A percentile compares a stretch with the other conserved stretches of the same genome.
phyloP scores from a whole-genome alignment of 2,888 invertebrate genomes.

The Leptinotarsa juncta region DNA sequence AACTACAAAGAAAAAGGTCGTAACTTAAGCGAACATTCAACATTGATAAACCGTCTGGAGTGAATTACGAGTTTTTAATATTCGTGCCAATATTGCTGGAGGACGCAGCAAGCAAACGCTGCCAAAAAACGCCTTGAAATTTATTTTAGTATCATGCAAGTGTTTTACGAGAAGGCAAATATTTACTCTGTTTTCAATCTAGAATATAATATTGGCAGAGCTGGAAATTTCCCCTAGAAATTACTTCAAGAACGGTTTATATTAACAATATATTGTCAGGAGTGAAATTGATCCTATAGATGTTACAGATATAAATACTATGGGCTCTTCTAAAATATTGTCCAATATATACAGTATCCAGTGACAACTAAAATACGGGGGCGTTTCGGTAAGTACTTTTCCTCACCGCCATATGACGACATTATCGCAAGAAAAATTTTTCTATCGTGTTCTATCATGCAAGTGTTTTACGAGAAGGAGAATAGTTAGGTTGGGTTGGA shows the following conservation, averaged over 20 bases:
- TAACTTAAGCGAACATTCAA: constrained; percentile 50
- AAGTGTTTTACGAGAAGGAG: not conserved
- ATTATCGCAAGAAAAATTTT: too few species aligned
- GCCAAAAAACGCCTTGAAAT: constrained; percentile 12
- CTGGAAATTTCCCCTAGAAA: not conserved
- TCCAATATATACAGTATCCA: too few species aligned
- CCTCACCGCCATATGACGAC: too few species aligned
- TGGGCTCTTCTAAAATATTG: too few species aligned
- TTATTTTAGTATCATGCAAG: constrained; percentile 25
- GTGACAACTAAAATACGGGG: too few species aligned
- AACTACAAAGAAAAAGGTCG: constrained; percentile 49
- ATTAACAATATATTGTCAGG: not conserved
- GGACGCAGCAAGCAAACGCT: not conserved
- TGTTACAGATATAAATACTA: too few species aligned
- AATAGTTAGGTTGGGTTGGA: not conserved
- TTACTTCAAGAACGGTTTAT: not conserved
- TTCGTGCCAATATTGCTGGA: constrained; percentile 55
- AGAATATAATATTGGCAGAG: constrained; percentile 2
- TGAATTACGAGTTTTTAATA: constrained; percentile 62
- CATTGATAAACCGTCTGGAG: constrained; percentile 57
- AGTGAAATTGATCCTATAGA: too few species aligned
- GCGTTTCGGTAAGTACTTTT: too few species aligned
- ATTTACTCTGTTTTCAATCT: constrained; percentile 19
- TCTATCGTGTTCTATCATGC: not conserved
- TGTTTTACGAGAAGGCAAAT: constrained; percentile 16